Evolutionary conservation across 2,888 invertebrate genomes (phyloP).

Genomic region (Andrena chrysosceles): DNA sequence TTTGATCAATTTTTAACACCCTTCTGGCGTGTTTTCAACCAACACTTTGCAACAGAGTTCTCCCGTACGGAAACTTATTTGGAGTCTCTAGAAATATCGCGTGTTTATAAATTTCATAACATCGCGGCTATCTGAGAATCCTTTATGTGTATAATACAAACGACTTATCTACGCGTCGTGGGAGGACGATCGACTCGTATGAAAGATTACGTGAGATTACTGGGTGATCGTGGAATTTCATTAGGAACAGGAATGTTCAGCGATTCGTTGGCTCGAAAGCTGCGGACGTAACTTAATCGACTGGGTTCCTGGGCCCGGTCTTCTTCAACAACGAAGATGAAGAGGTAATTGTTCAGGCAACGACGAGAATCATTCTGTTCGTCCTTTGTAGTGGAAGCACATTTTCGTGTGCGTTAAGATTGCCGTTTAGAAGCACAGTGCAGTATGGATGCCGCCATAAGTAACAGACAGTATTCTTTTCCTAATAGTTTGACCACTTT

Average conservation of each 20-base stretch:
- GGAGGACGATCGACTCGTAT: neutral
- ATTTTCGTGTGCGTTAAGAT: conserved; percentile 9
- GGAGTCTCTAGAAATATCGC: neutral
- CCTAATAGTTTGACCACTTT: neutral
- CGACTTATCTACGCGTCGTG: neutral
- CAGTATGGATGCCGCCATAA: neutral
- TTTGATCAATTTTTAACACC: conserved; percentile 11
- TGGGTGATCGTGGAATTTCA: neutral
- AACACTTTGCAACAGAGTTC: conserved; percentile 1
- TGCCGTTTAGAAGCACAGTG: neutral
- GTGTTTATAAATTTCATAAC: neutral
- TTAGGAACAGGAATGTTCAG: conserved; percentile 45
- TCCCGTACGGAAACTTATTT: neutral
- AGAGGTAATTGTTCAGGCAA: conserved; percentile 18
- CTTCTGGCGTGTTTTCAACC: conserved; percentile 3
- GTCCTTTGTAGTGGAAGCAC: conserved; percentile 7
- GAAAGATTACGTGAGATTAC: conserved; percentile 1
- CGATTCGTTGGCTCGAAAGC: neutral
- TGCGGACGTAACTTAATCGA: neutral
- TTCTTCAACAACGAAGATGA: neutral
- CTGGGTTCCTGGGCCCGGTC: neutral
- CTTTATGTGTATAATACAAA: conserved; percentile 7
- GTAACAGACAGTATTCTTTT: neutral
- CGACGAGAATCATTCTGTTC: neutral
- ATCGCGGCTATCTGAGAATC: neutral